Evolutionary conservation across 1,140 invertebrate species (phyloP).

Genomic region (Hirudo medicinalis): DNA sequence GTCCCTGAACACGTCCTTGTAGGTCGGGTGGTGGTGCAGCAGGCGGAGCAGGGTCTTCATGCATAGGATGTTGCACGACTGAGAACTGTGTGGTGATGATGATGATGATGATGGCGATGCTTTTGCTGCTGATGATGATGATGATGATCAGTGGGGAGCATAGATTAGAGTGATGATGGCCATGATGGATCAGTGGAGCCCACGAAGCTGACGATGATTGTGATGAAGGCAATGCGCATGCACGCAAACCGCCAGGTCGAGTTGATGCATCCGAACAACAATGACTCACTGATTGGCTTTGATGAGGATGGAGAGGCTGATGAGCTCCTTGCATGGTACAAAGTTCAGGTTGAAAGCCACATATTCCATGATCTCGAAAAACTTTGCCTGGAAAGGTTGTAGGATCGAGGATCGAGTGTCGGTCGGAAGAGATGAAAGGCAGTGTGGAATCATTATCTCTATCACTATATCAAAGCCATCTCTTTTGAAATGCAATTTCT

Average conservation of each 20-base stretch:
- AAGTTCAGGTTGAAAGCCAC: slow-evolving; percentile 93
- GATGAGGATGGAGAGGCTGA: slow-evolving; percentile 79
- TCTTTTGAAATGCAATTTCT: too few relatives aligned
- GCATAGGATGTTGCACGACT: slow-evolving; percentile 65
- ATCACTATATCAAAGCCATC: background rate
- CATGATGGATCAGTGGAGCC: too few relatives aligned
- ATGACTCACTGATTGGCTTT: slow-evolving; percentile 53
- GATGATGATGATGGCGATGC: slow-evolving; percentile 5
- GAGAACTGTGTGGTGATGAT: slow-evolving; percentile 32
- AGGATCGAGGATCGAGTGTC: background rate
- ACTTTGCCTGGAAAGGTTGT: slow-evolving; percentile 56
- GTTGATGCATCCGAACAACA: background rate
- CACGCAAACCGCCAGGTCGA: background rate
- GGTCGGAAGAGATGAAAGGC: slow-evolving; percentile 12
- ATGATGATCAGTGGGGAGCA: background rate
- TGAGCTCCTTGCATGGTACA: slow-evolving; percentile 95
- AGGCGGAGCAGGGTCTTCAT: slow-evolving; percentile 77
- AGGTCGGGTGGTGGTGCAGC: slow-evolving; percentile 68
- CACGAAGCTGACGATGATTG: background rate
- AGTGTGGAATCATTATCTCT: background rate
- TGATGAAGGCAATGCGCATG: too few relatives aligned
- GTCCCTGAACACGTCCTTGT: slow-evolving; percentile 94
- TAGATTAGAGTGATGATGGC: too few relatives aligned
- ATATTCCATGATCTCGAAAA: slow-evolving; percentile 87
- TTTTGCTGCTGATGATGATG: background rate